A percentile compares a stretch with the other conserved stretches of the same genome.
Conservation (phyloP, 2,888 invertebrate genomes). For the Toxonevra muliebris region DNA sequence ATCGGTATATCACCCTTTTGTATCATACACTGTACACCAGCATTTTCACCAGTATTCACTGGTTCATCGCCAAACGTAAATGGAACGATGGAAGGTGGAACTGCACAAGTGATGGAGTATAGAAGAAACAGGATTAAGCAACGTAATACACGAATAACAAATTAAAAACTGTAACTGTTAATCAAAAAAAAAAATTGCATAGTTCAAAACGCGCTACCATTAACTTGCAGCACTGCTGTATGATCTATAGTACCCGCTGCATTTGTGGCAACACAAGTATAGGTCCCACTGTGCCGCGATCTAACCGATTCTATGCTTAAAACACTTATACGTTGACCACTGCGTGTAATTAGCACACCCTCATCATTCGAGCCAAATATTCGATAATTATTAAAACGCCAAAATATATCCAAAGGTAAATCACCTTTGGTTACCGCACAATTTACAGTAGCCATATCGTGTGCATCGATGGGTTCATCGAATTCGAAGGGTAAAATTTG, state of each 20-base stretch:
- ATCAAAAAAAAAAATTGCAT: not conserved
- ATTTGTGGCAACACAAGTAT: slow-evolving; percentile 72
- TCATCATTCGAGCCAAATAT: slow-evolving; percentile 51
- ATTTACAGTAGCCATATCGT: slow-evolving; percentile 68
- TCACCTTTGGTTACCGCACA: slow-evolving; percentile 71
- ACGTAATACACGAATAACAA: no score
- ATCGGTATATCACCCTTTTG: slow-evolving; percentile 83
- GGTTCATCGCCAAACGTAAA: slow-evolving; percentile 78
- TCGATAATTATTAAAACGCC: slow-evolving; percentile 71
- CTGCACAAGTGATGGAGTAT: slow-evolving; percentile 62
- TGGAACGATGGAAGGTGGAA: slow-evolving; percentile 73
- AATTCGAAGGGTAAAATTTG: slow-evolving; percentile 69
- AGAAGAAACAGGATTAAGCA: not conserved
- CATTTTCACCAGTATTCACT: slow-evolving; percentile 75
- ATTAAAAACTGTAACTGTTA: no score
- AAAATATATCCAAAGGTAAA: slow-evolving; percentile 71
- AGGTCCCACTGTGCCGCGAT: slow-evolving; percentile 70
- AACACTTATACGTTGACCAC: slow-evolving; percentile 65
- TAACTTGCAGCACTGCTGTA: slow-evolving; percentile 58
- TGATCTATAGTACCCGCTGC: slow-evolving; percentile 66
- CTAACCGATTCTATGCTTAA: slow-evolving; percentile 70
- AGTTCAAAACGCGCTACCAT: slow-evolving; percentile 42
- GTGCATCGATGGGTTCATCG: slow-evolving; percentile 71
- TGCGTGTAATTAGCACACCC: slow-evolving; percentile 50
- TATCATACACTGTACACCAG: slow-evolving; percentile 76